A percentile compares a stretch with the other conserved stretches of the same genome.
Conservation (phyloP, 2,888 invertebrate species). For the Andrena bucephala region DNA sequence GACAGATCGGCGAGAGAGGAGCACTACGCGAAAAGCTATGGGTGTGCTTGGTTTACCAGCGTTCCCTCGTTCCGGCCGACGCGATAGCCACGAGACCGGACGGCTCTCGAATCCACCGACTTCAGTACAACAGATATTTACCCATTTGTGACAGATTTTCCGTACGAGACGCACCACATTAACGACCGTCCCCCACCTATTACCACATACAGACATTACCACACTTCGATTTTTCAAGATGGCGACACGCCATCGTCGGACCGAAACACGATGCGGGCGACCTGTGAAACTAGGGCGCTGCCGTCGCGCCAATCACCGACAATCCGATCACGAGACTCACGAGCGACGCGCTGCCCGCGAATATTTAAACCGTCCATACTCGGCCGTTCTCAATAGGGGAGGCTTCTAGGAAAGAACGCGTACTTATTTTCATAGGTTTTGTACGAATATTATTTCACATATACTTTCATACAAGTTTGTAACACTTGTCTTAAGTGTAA, state of each 20-base stretch:
- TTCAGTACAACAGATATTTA: conserved; percentile 79
- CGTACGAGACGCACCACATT: conserved; percentile 81
- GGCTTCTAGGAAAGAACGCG: conserved; percentile 29
- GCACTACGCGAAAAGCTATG: conserved; percentile 51
- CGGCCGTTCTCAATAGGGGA: background rate
- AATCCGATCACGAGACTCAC: background rate
- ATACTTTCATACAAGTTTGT: conserved; percentile 46
- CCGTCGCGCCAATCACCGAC: conserved; percentile 31
- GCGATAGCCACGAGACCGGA: conserved; percentile 20
- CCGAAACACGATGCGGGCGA: conserved; percentile 78
- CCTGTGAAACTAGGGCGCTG: conserved; percentile 68
- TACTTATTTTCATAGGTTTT: conserved; percentile 18
- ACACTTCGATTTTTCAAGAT: conserved; percentile 89
- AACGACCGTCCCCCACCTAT: conserved; percentile 83
- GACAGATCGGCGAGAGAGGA: conserved; percentile 64
- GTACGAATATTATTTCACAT: conserved; percentile 51
- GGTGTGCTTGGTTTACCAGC: conserved; percentile 62
- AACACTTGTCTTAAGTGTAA: background rate
- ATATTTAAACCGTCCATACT: conserved; percentile 24
- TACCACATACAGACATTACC: conserved; percentile 84
- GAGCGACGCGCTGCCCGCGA: conserved; percentile 34
- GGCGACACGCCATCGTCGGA: conserved; percentile 88
- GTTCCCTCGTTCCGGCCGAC: conserved; percentile 32
- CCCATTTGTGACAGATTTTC: conserved; percentile 83
- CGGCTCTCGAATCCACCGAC: conserved; percentile 38